Evolutionary conservation across 1,140 invertebrate genomes (phyloP), one percentile per base, ranked within the genome.

Genomic region (Trachymyrmex cornetzi): DNA sequence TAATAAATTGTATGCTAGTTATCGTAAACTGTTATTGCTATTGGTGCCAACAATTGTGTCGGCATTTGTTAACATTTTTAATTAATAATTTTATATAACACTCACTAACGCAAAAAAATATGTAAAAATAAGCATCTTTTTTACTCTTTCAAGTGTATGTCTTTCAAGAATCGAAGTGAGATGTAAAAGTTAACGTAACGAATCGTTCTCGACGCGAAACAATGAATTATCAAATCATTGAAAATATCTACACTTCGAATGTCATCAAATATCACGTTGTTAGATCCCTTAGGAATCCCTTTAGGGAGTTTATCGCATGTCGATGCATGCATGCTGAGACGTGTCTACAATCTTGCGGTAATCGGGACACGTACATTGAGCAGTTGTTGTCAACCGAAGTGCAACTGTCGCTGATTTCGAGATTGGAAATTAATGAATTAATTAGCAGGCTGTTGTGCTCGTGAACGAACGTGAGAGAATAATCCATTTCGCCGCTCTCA

Each of bases 401-500:
- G 72, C 71, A 16, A 34, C 44, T n/a, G 50, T 59, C 34, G 55
- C 30, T 38, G 87, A 89, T 89, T 69, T 53, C 57, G 66, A 77
- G 77, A 90, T 90, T 84, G 80, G 86, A 88, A 89, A 89, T 91
- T 89, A 89, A 91, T 91, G 71, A 90, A 91, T 88, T 91, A 91
- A 91, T 91, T 91, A 91, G 74, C 77, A 77, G 86, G 50, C 77
- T 88, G 88, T 88, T 88, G 84, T 85, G 74, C 30, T 24, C 59
- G 66, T 59, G 66, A 69, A 71, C 63, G 30, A 53, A 11, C 38
- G 59, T 71, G 72, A 66, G 71, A 82, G 48, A 24, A 87, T 79
- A 82, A 88, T 91, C 88, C 81, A 87, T 87, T 90, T 59, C 77
- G 63, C 71, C 74, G 77, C 61, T 24, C 64, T 67, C 50, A 74